Evolutionary conservation across 2,113 vertebrate species (phyloP).

Genomic region (Sylvietta virens): DNA sequence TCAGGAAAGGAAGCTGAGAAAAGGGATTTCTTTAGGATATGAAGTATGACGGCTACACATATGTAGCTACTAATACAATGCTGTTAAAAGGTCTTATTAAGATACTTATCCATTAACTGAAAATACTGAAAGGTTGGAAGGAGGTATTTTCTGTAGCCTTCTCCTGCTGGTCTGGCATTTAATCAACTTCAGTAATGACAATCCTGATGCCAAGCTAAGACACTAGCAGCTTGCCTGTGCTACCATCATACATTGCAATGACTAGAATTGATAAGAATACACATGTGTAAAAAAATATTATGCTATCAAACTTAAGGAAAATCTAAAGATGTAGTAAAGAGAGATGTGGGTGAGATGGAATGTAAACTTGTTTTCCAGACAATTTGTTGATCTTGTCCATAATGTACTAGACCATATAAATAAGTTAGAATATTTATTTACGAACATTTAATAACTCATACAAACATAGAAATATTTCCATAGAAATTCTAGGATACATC

Average conservation of each 20-base stretch:
- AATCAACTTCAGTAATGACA: background rate
- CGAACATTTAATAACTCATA: background rate
- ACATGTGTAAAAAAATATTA: background rate
- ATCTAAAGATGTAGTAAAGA: background rate
- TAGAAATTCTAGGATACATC: background rate
- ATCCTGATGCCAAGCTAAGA: background rate
- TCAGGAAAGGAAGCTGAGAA: background rate
- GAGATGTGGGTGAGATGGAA: background rate
- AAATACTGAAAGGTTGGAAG: background rate
- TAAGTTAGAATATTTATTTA: background rate
- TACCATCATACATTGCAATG: background rate
- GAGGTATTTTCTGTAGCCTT: background rate
- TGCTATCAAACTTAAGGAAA: background rate
- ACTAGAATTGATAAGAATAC: background rate
- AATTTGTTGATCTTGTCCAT: background rate
- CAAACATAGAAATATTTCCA: background rate
- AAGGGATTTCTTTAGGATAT: background rate
- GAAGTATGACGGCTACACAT: background rate
- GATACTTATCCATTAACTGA: background rate
- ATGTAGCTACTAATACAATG: accelerated
- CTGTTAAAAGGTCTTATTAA: background rate
- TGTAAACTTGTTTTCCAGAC: background rate
- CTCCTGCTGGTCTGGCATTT: background rate
- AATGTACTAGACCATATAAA: background rate
- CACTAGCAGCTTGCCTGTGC: background rate